Base-by-base conservation (phyloP, 2,113 vertebrate genomes). In the Brachionichthys hirsutus region DNA sequence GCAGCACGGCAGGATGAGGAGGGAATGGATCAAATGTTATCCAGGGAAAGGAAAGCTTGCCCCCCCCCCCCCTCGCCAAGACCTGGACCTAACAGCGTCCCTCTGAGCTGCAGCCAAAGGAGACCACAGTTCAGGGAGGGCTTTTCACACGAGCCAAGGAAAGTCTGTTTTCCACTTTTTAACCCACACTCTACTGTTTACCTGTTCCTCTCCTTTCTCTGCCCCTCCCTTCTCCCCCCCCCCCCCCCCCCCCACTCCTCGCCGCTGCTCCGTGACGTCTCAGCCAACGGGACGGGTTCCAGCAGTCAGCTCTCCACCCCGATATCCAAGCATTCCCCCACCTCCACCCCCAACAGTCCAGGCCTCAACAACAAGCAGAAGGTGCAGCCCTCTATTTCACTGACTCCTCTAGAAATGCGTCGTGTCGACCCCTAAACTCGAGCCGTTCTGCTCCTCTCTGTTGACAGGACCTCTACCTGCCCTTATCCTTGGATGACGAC, bases 251-350 rank as follows among this genome's bases (percentile, higher is more conserved):
- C 52, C 19, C 46, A 42, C 20, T 44, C 36, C 15, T 50, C 24
- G 18, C 55, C 56, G n/a, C 12, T 67, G 30, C 55, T 80, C 87
- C 6, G 55, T 49, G 22, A 48, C 19, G 40, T 58, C 38, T 67
- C 89, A 98, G 96, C 94, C 82, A 96, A 98, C 55, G 96, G 97
- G 80, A 99, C 97, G 0, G 90, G 83, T 76, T 99, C 97, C 75
- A 98, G 95, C 92, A 99, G 97, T 84, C 97, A 99, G 86, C 91
- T 99, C 61, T 99, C 97, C 83, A 99, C 97, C 62, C 97, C 97
- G 61, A 95, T 97, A 82, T 98, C 97, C 82, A 98, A 99, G 92
- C 95, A 98, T 90, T 99, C 97, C 70, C 96, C 97, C 14, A 97
- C 97, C 88, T 99, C 97, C 80, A 96, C 94, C 59, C 97, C 97